These are phyloP conservation scores for Pluvianellus socialis DNA, from an alignment of 2,113 vertebrate species.

Conservation along the genomic window DNA sequence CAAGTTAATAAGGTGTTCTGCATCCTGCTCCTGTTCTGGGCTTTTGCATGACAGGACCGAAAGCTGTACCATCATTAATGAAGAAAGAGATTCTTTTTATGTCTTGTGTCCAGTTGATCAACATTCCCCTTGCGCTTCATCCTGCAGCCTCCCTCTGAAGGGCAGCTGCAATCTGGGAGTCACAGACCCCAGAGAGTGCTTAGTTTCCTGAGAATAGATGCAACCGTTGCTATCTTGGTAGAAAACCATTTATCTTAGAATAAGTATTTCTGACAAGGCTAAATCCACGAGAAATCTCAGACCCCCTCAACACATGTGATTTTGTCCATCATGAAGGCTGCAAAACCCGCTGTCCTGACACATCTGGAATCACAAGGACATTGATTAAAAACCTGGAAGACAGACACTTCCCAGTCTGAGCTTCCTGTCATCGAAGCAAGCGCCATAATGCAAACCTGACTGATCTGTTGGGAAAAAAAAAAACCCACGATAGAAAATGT, in stretches of 20 bases:
- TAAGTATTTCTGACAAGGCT: neutral
- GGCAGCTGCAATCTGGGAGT: neutral
- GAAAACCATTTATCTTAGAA: neutral
- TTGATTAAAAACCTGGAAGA: neutral
- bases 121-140: neutral
- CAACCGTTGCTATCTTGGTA: neutral
- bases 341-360: neutral
- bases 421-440: neutral
- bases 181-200: neutral
- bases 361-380: neutral
- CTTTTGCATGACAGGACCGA: neutral
- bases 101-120: neutral
- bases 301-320: neutral
- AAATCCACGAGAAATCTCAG: neutral
- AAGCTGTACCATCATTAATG: neutral
- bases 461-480: neutral
- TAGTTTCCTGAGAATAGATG: neutral
- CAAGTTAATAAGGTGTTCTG: accelerated
- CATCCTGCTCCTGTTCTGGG: neutral
- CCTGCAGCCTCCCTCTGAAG: neutral
- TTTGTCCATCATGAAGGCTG: neutral
- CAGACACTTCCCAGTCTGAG: neutral
- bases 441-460: neutral
- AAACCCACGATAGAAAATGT: neutral
- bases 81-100: neutral